Evolutionary conservation across 1,140 invertebrate genomes (phyloP).

Genomic region (Chironomus tepperi): DNA sequence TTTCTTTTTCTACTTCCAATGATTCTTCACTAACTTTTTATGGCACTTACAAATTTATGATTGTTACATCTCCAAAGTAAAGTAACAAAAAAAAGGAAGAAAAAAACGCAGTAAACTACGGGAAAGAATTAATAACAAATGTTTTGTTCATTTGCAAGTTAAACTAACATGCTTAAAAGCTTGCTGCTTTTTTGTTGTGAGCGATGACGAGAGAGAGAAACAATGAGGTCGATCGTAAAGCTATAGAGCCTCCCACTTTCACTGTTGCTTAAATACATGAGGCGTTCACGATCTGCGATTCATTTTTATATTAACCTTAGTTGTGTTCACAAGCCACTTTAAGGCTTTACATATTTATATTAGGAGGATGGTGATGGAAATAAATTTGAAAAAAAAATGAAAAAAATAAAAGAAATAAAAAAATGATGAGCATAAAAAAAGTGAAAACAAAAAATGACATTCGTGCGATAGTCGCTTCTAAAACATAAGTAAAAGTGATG

Average conservation of each 20-base stretch:
- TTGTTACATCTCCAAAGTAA: not conserved
- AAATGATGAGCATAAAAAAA: not conserved
- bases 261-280: slow-evolving; percentile 16
- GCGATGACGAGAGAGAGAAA: slow-evolving; percentile 1
- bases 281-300: slow-evolving; percentile 1
- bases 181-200: not conserved
- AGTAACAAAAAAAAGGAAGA: not conserved
- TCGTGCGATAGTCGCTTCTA: not conserved
- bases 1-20: not conserved
- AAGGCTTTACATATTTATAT: not conserved
- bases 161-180: too few species aligned
- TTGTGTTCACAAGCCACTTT: not conserved
- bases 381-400: not conserved
- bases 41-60: not conserved
- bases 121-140: not conserved
- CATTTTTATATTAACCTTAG: slow-evolving; percentile 10
- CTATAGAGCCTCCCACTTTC: slow-evolving; percentile 15
- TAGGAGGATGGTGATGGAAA: not conserved
- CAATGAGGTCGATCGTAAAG: not conserved
- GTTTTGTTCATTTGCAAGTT: not conserved
- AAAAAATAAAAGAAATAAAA: not conserved
- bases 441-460: slow-evolving; percentile 1
- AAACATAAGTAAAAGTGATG: not conserved
- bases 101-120: not conserved
- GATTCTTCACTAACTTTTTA: not conserved